Base-by-base conservation (phyloP, 1,140 invertebrate genomes). In the Nymphalis io region DNA sequence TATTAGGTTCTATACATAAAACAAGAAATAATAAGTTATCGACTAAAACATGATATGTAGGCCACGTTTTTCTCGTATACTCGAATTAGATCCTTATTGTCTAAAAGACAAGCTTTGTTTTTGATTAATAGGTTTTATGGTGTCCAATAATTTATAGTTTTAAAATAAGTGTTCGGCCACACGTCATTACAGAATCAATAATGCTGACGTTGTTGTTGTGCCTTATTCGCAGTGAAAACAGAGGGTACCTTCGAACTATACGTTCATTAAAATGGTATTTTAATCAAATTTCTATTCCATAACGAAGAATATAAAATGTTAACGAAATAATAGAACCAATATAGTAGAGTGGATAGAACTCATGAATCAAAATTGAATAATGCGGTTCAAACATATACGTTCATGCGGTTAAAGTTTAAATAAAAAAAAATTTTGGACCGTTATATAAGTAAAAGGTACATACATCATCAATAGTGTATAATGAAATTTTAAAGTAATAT, bases 171-270 rank as follows among this genome's bases (percentile, higher is more conserved):
- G 38, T 40, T 58, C 20, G 61, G 11, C 42, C 13, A 20, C 16
- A 51, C 44, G 39, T 68, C 69, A 71, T 68, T 71, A 70, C 57
- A 63, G 60, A 68, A 75, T 75, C 69, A 66, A 75, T 75, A 75
- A 69, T 68, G 53, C 27, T 64, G 60, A 68, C 68, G 55, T 58
- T 44, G 20, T 60, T 27, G 15, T 33, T 16, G 46, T 44, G 11
- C 33, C 53, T 42, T 39, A 58, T 20, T 42, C 18, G 20, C 40
- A 62, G 2, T n/a, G 11, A 23, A 62, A 44, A 62, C 12, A 13
- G 10, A 40, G 39, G 18, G 4, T 5, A 42, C 40, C 1, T 4
- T n/a, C 15, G 12, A 42, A 51, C 46, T 51, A 51, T 20, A 10
- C 3, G 3, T 3, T n/a, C 8, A 16, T 4, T 16, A 16, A 46